Evolutionary conservation across 2,888 invertebrate species (phyloP), one percentile per base, ranked within the genome.

Genomic region (Scaptomyza flava): DNA sequence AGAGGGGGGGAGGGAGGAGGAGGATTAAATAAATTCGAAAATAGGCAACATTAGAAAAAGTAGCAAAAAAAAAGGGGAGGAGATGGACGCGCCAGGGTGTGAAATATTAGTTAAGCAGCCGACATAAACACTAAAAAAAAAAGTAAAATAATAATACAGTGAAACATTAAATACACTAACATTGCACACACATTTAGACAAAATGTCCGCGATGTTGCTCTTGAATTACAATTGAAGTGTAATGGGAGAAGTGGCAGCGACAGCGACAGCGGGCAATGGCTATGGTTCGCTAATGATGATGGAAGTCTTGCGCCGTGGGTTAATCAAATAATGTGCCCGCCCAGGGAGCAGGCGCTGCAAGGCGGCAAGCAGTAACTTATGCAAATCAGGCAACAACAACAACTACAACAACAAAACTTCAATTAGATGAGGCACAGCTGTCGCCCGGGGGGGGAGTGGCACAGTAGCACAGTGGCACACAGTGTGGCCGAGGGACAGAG

Each of bases 221-320:
- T 84, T 72, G 73, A 83, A 76, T 67, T 83, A 59, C 78, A 76
- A 76, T 86, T 83, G 82, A 81, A 82, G 84, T 81, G 82, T 80
- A 86, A 80, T 65, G 52, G 72, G 68, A 85, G 68, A 77, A 82
- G 80, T 68, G 73, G 46, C 14, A 38, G 60, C 52, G 17, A 43
- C 62, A 68, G 60, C 52, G 47, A 43, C 66, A 68, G 65, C 71
- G 65, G 61, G 46, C 46, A 54, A 36, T 60, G 33, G 33, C 48
- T 12, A 48, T 48, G 30, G 38, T 14, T 57, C 87, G 81, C 81
- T 82, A 83, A 86, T 82, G 84, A 82, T 82, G 87, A 86, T 81
- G 82, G 87, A 82, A 75, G 87, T 68, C 60, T 68, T 50, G 67
- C 57, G 53, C 48, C 60, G 62, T 85, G 80, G 77, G 84, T 86